Conservation (phyloP, 2,113 vertebrate genomes). For the Gasterosteus nipponicus region DNA sequence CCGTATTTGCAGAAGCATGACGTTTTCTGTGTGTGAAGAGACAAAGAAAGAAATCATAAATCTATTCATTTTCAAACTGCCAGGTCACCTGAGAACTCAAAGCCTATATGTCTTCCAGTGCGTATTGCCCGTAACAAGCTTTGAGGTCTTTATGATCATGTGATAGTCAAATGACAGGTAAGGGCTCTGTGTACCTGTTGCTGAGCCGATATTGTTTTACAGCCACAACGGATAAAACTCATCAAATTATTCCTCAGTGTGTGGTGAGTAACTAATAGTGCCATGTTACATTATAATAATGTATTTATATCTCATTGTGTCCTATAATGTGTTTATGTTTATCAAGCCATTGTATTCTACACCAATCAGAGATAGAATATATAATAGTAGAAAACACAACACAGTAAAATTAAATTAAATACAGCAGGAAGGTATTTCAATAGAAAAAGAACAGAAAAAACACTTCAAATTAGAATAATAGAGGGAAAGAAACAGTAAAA, state of each 20-base stretch:
- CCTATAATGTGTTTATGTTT: neutral
- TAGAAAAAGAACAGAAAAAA: neutral
- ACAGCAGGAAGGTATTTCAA: neutral
- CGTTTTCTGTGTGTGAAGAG: constrained; percentile 17
- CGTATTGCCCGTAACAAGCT: neutral
- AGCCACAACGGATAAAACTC: neutral
- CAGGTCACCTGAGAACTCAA: neutral
- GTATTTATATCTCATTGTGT: neutral
- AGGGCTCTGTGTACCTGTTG: neutral
- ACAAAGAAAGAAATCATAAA: neutral
- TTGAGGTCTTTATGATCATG: neutral
- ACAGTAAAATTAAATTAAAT: neutral
- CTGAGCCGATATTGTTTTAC: neutral
- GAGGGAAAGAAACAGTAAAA: neutral
- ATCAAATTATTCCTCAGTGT: neutral
- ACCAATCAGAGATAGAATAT: neutral
- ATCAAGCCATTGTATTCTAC: neutral
- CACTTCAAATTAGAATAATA: neutral
- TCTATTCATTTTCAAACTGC: neutral
- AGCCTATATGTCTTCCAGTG: neutral
- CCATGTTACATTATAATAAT: neutral
- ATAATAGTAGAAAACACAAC: neutral
- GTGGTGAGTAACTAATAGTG: neutral
- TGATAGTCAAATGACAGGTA: constrained; percentile 48
- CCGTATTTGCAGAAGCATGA: constrained; percentile 1